Conservation (phyloP, 2,888 invertebrate species). For the Ommatoiulus sabulosus region DNA sequence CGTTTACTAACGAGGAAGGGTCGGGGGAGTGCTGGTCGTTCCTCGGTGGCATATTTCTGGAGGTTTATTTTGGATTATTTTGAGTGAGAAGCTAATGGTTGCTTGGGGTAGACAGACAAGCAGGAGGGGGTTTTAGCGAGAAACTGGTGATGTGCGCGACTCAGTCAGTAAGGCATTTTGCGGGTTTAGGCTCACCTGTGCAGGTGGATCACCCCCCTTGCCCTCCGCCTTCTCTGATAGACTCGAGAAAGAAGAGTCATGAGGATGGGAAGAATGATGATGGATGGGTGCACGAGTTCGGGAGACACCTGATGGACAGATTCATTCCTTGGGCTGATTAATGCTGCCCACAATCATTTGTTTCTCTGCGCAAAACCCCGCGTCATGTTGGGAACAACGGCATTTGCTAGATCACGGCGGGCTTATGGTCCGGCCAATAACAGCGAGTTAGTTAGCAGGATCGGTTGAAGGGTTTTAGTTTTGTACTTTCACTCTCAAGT, state of each 20-base stretch:
- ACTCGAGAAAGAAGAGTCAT: constrained; percentile 46
- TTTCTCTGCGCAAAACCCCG: constrained; percentile 49
- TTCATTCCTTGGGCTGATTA: constrained; percentile 55
- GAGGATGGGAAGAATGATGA: constrained; percentile 50
- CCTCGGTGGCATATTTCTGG: constrained; percentile 17
- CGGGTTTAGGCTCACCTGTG: constrained; percentile 21
- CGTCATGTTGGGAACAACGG: constrained; percentile 51
- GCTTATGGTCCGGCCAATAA: constrained; percentile 2
- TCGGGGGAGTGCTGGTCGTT: neutral
- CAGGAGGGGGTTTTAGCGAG: constrained; percentile 14
- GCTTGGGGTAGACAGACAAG: neutral
- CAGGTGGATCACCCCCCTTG: constrained; percentile 39
- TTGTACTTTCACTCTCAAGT: neutral
- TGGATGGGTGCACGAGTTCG: constrained; percentile 52
- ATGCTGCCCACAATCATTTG: constrained; percentile 55
- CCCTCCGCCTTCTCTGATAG: constrained; percentile 1
- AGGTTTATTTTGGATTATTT: constrained; percentile 43
- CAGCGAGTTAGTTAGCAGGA: constrained; percentile 9
- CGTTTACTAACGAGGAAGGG: neutral
- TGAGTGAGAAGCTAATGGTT: constrained; percentile 40
- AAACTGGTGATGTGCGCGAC: neutral
- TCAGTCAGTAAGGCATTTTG: neutral
- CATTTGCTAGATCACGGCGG: neutral
- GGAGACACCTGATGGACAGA: constrained; percentile 56
- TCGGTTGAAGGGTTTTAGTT: neutral